Conservation (phyloP, 1,140 invertebrate species). For the Hyles euphorbiae region DNA sequence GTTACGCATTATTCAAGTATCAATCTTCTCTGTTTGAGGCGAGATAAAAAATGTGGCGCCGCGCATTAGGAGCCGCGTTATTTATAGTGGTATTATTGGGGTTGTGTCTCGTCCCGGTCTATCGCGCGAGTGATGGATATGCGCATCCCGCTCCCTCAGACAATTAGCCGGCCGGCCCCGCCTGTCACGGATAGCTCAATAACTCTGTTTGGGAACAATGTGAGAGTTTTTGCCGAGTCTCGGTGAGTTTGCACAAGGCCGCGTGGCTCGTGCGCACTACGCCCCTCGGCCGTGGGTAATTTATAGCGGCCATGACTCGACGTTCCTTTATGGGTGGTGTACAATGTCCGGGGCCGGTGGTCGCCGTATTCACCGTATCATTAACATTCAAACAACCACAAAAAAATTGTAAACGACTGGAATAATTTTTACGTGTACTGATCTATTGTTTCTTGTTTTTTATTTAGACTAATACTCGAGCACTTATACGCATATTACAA, state of each 20-base stretch:
- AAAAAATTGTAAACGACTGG: too few relatives aligned
- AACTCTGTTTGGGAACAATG: constrained; percentile 23
- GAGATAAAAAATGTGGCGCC: constrained; percentile 38
- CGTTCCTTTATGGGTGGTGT: too few relatives aligned
- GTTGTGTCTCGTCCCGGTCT: constrained; percentile 19
- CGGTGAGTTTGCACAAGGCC: constrained; percentile 20
- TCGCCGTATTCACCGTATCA: too few relatives aligned
- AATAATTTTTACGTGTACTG: too few relatives aligned
- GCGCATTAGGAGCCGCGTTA: constrained; percentile 35
- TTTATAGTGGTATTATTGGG: constrained; percentile 40
- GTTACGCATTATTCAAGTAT: background rate
- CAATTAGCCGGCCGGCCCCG: constrained; percentile 38
- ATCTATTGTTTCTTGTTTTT: too few relatives aligned
- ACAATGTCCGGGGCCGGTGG: too few relatives aligned
- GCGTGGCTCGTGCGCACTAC: constrained; percentile 18
- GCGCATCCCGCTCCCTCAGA: constrained; percentile 23
- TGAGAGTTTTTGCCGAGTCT: constrained; percentile 2
- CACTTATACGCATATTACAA: too few relatives aligned
- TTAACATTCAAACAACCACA: too few relatives aligned
- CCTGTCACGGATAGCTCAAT: constrained; percentile 41
- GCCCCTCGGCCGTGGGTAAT: background rate
- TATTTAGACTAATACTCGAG: too few relatives aligned
- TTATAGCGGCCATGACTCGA: too few relatives aligned
- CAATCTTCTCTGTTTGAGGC: constrained; percentile 9
- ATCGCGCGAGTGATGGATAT: background rate